Percentiles rank a stretch among this genome's conserved stretches.
These are phyloP conservation scores for Tolmerus cingulatus DNA, from an alignment of 2,888 invertebrate species.

Conservation along the genomic window DNA sequence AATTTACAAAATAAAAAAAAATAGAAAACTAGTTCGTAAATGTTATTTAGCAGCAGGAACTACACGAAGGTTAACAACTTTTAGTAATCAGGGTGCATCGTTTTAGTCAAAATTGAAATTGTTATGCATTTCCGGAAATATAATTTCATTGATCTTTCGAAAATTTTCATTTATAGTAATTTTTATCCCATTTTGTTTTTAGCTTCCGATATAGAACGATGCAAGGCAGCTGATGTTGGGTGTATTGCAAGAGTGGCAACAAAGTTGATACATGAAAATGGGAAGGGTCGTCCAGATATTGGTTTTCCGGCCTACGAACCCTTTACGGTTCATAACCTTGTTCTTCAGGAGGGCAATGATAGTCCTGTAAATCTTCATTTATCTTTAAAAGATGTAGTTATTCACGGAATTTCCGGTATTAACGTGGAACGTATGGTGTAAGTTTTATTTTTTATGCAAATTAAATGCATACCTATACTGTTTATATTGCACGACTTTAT, in stretches of 20 bases:
- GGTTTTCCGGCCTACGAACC: slow-evolving; percentile 60
- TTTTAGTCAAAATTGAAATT: background rate
- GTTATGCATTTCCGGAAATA: background rate
- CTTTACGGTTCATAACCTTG: slow-evolving; percentile 49
- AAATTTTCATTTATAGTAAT: background rate
- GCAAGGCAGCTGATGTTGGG: slow-evolving; percentile 56
- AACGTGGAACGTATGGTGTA: slow-evolving; percentile 60
- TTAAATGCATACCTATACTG: background rate
- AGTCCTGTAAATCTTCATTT: slow-evolving; percentile 57
- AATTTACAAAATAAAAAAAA: background rate
- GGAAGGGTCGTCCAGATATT: slow-evolving; percentile 56
- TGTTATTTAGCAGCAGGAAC: background rate
- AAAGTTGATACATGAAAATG: slow-evolving; percentile 55
- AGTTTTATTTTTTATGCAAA: slow-evolving; percentile 49
- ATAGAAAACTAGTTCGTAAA: background rate
- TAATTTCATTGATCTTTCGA: background rate
- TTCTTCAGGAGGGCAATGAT: background rate
- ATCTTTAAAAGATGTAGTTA: slow-evolving; percentile 58
- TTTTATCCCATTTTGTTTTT: background rate
- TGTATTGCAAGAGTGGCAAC: slow-evolving; percentile 58
- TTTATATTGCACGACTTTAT: background rate
- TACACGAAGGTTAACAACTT: background rate
- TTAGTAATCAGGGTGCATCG: background rate
- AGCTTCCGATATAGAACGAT: slow-evolving; percentile 56
- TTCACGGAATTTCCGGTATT: slow-evolving; percentile 57